Evolutionary conservation across 2,797 vertebrate genomes (phyloP), one percentile per base, ranked within the genome.

Genomic region (Danio albolineatus): DNA sequence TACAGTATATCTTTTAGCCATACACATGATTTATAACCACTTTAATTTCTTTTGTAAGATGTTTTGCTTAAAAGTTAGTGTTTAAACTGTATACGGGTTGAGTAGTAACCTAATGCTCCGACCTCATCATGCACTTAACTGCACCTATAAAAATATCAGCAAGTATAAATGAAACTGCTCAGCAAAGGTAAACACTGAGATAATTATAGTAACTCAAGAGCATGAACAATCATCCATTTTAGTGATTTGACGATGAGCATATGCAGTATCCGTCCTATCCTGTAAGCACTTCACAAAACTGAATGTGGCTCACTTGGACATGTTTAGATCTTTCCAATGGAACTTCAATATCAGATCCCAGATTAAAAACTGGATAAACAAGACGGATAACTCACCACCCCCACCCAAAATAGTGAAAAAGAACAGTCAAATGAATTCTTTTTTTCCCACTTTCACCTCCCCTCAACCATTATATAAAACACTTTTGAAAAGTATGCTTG

Each of bases 111-210:
- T 70, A 53, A 53, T 48, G 13, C 49, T 53, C 53, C 17, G 54
- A 41, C 36, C 10, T 41, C 36, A 41, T 41, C n/a, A 54, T 41
- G 67, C 38, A 19, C 49, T 19, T 70, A 70, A 54, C 3, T 0
- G n/a, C n/a, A n/a, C 49, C n/a, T 41, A 53, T 54, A 70, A 70
- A 54, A 70, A 70, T 70, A 70, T 10, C n/a, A 70, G n/a, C 38
- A 8, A 19, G 7, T 1, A 54, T 70, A 54, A 41, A 54, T 70
- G 0, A 54, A 70, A 54, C 48, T 70, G 49, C 70, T 54, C 36
- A 9, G 49, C 0, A 7, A 54, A 70, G 49, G 67, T 41, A 70
- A 70, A 70, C 67, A 70, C 49, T 17, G 49, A 41, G 49, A 54
- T 70, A 53, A 70, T 54, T 54, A 41, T 70, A 70, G 67, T 41